Evolutionary conservation across 1,140 invertebrate species (phyloP).

Genomic region (Drosophila aff.): DNA sequence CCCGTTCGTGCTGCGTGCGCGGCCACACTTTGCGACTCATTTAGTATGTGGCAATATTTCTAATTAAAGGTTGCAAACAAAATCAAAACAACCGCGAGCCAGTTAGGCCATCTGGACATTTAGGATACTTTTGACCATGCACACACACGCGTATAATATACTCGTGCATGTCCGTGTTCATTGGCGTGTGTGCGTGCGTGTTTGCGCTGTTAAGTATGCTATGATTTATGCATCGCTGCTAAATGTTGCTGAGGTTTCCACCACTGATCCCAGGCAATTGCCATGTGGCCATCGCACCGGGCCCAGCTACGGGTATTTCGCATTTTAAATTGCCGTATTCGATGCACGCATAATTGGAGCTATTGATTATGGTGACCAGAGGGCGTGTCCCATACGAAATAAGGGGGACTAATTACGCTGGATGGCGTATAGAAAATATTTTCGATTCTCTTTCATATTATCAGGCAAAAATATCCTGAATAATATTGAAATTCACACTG

Average conservation of each 20-base stretch:
- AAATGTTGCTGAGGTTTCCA: conserved; percentile 77
- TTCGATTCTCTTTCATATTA: background rate
- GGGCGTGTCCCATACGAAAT: conserved; percentile 26
- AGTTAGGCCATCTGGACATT: conserved; percentile 51
- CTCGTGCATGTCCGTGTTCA: conserved; percentile 6
- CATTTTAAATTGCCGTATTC: conserved; percentile 74
- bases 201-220: conserved; percentile 72
- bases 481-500: background rate
- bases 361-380: conserved; percentile 57
- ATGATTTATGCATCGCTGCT: conserved; percentile 80
- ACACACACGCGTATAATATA: conserved; percentile 4
- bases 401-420: conserved; percentile 35
- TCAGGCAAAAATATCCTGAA: too few species aligned
- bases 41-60: conserved; percentile 80
- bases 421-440: conserved; percentile 1
- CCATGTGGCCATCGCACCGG: conserved; percentile 38
- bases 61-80: conserved; percentile 81
- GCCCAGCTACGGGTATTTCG: conserved; percentile 56
- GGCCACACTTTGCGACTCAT: conserved; percentile 59
- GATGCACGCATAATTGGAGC: conserved; percentile 72
- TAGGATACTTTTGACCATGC: conserved; percentile 23
- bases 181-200: conserved; percentile 15
- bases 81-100: conserved; percentile 77
- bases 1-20: background rate
- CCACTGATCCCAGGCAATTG: conserved; percentile 68